Evolutionary conservation across 1,140 invertebrate species (phyloP), one percentile per base, ranked within the genome.

Genomic region (Drosophila truncata): DNA sequence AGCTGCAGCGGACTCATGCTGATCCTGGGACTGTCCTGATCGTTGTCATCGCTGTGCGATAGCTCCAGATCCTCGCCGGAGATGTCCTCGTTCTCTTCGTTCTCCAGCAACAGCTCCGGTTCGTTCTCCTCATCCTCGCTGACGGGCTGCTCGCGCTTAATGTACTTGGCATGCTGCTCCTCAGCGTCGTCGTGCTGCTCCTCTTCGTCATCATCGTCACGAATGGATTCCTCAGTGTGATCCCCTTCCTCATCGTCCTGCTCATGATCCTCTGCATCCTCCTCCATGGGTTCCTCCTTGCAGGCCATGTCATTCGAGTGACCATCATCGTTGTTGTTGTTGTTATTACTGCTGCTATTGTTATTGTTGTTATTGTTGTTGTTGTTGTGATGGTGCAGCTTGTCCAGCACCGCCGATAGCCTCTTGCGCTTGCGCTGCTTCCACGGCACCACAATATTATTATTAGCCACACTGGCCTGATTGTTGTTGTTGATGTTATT

Each of bases 371-470:
- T 88, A 10, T 80, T 82, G 23, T 80, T 90, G 37, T 90, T 90
- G 41, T 80, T 82, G 61, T 91, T 92, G 60, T 92, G 64, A 55
- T 92, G 65, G 29, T 95, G 95, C 18, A 97, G 92, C 82, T 96
- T 96, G 80, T 96, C 95, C 46, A 97, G 91, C 2, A 97, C 96
- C 75, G 96, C 96, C 65, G 95, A 96, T 16, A 97, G 92, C n/a
- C 96, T 93, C 87, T 96, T 96, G 25, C 96, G 94, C 90, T 96
- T 96, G 29, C 95, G 94, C 60, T 95, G 94, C 70, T 95, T 95
- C 82, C 93, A 93, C 13, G 94, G 94, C 67, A 95, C 61, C 62
- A 66, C 63, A 4, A 83, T 94, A 71, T 95, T 95, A 52, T 95
- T 94, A 66, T 95, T 95, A 57, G 94, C 94, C 57, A 94, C 94